Evolutionary conservation across 2,797 vertebrate species (phyloP), one percentile per base, ranked within the genome.

Genomic region (Potorous gilbertii): DNA sequence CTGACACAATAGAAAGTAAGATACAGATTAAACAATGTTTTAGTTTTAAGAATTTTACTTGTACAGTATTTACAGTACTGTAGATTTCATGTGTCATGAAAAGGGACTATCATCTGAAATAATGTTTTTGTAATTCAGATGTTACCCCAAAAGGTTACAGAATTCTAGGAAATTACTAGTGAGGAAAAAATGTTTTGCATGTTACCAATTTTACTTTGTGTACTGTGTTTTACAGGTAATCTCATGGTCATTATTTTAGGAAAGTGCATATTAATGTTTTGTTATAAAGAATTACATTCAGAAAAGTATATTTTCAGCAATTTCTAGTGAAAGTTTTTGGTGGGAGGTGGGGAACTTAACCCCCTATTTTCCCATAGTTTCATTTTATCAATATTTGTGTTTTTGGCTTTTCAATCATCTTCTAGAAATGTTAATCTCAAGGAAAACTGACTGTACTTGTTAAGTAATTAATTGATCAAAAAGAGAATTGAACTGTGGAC

Each of bases 321-420:
- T 81, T 10, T 81, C 18, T 24, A 46, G 18, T 24, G n/a, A 24
- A 81, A 87, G 74, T 11, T 50, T 46, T 81, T 81, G 8, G 16
- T 24, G n/a, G 2, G 5, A 1, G 14, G 5, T 34, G 4, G n/a
- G 18, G 9, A 81, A 24, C 0, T 9, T 40, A 46, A 16, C 2
- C 8, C 2, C 18, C 16, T 74, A 74, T 74, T 81, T 40, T 46
- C n/a, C 74, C 21, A 81, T 46, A 27, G 21, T 34, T 81, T 40
- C 21, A 40, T 24, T 27, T 3, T 27, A 81, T 46, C 29, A 14
- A 46, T 3, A 81, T 24, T 46, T 81, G 21, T 46, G n/a, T 46
- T 81, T 81, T 81, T 81, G 8, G 11, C 40, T 46, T 81, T 81
- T 81, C 3, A 81, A 18, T 5, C 8, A 11, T 87, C 24, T 87